Base-by-base conservation (phyloP, 2,797 vertebrate species). In the Malurus splendens region DNA sequence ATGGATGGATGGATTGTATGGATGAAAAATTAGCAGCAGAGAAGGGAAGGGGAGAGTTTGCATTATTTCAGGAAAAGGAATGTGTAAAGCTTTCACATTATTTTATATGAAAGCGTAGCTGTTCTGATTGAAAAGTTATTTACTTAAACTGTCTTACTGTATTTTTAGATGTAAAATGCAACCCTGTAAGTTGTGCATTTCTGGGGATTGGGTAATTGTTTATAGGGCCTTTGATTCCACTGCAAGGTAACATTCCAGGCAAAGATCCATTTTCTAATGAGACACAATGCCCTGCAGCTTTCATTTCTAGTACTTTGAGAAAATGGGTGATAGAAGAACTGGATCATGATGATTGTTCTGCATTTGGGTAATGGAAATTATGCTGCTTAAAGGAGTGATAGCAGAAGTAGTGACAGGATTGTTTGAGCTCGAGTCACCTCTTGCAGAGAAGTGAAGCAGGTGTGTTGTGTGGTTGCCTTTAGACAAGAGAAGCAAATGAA, bases 51-150 rank as follows among this genome's bases (percentile, higher is more conserved):
- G 7, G 2, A 36, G 23, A 71, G 12, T 54, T 54, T 50, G 7
- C 18, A 14, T 18, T 67, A 17, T 72, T 78, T 19, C 9, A 61
- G 33, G 6, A 8, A 19, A 65, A 52, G 12, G 18, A 51, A 48
- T 12, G 4, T 39, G 2, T 77, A 16, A 54, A 65, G 0, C 14
- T 62, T 76, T 60, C 10, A 12, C 1, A 0, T 36, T 25, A 14
- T 54, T 80, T 71, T 42, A 8, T 64, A 10, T 38, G 23, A 47
- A 77, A 64, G 4, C 3, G 17, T 42, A 55, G 4, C 51, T 12
- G 2, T 64, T 81, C 15, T 44, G 2, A 16, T 13, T 39, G 42
- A 47, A 32, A 81, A 59, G 12, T 33, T 45, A 11, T 55, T 81
- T 79, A 23, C 24, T 56, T 70, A 18, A 80, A 15, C 5, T n/a